phyloP scores from a whole-genome alignment of 2,797 vertebrate genomes.

The Toxotes lorentzi region DNA sequence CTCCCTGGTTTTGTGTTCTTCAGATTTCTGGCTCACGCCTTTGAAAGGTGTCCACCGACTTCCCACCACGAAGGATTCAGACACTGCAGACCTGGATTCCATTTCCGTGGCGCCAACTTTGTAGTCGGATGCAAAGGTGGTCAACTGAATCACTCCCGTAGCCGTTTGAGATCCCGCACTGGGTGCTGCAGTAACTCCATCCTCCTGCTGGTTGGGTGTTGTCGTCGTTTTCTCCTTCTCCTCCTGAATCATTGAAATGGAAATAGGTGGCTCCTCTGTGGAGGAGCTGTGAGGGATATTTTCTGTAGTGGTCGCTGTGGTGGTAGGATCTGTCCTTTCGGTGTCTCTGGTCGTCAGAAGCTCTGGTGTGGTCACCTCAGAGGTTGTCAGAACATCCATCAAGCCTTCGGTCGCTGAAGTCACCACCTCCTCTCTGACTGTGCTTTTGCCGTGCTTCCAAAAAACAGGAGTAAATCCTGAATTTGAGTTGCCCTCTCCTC shows the following conservation, averaged over 20 bases:
- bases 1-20: slow-evolving; percentile 54
- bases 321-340: slow-evolving; percentile 37
- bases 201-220: slow-evolving; percentile 15
- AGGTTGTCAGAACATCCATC: slow-evolving; percentile 63
- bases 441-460: slow-evolving; percentile 57
- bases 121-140: slow-evolving; percentile 44
- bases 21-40: slow-evolving; percentile 48
- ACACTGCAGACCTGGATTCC: slow-evolving; percentile 79
- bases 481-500: slow-evolving; percentile 37
- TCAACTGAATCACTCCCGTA: slow-evolving; percentile 41
- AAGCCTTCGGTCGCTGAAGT: slow-evolving; percentile 45
- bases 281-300: slow-evolving; percentile 33
- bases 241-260: slow-evolving; percentile 74
- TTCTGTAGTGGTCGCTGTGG: slow-evolving; percentile 23
- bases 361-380: slow-evolving; percentile 58
- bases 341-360: slow-evolving; percentile 44
- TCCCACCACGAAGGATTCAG: slow-evolving; percentile 78
- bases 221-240: slow-evolving; percentile 57
- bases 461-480: slow-evolving; percentile 54
- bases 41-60: slow-evolving; percentile 68
- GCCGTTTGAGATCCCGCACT: slow-evolving; percentile 31
- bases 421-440: slow-evolving; percentile 34
- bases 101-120: slow-evolving; percentile 59
- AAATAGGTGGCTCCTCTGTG: slow-evolving; percentile 67
- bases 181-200: slow-evolving; percentile 34